Base-by-base conservation (phyloP, 2,113 vertebrate genomes). In the Spea multiplicata region DNA sequence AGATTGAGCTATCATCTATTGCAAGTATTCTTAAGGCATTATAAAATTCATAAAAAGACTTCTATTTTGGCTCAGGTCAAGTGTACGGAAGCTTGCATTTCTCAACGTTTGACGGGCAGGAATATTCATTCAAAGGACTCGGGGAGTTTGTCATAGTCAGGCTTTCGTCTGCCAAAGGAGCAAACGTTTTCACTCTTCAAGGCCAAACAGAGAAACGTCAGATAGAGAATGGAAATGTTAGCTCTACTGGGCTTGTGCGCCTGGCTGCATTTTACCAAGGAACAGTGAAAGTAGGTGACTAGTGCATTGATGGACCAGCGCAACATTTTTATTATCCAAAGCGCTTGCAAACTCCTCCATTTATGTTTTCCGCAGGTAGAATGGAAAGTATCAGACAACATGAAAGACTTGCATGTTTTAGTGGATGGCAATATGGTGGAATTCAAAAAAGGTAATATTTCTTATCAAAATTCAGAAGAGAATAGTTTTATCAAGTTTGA, bases 151-250 rank as follows among this genome's bases (percentile, higher is more conserved):
- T 93, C 64, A 85, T 94, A 8, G 64, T 91, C 80, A 89, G 93
- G 44, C 90, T 94, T 10, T 93, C 93, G 65, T 91, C 92, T n/a
- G 55, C 13, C 82, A 85, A 83, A 0, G 93, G 93, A 79, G 90
- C 88, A 59, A 94, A 94, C 81, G 86, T 93, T 82, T 94, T 94
- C 87, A 94, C 93, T 74, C 88, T 94, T 67, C 93, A 94, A 85
- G 93, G 91, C 55, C 88, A 91, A 83, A 90, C 86, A 6, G 85
- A 82, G 52, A 83, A 70, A 78, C 83, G 90, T 44, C 82, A 83
- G 73, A 76, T 71, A 73, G 81, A 86, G 6, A n/a, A 83, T 46
- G 77, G 77, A 80, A 70, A 84, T 83, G 76, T 17, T 53, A 84
- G 86, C 44, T 86, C 89, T 66, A 88, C 93, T 4, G 89, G 82